Conservation (phyloP, 1,140 invertebrate genomes). For the Drosophila chauvacae region DNA sequence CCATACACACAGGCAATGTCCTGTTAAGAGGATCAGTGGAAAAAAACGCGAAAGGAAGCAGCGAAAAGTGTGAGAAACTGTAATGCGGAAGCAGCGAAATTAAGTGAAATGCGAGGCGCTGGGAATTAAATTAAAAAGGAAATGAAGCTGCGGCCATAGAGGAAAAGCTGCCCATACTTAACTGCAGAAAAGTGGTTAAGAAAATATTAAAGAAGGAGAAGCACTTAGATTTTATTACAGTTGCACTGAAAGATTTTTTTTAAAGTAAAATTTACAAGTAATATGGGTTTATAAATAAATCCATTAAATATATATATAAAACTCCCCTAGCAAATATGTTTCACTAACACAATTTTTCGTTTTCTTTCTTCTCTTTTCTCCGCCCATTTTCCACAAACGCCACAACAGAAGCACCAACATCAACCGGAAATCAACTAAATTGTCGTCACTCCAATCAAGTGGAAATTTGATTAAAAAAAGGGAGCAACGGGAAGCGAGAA, state of each 20-base stretch:
- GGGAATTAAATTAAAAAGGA: conserved; percentile 76
- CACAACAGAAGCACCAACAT: conserved; percentile 46
- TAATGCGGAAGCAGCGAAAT: conserved; percentile 53
- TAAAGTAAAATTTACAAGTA: background rate
- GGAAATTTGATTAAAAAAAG: conserved; percentile 77
- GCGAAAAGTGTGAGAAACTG: conserved; percentile 42
- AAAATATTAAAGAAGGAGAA: background rate
- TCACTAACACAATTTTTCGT: conserved; percentile 27
- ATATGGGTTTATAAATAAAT: background rate
- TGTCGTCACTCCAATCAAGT: conserved; percentile 80
- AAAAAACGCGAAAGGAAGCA: conserved; percentile 5
- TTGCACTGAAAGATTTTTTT: background rate
- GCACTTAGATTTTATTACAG: too few relatives aligned
- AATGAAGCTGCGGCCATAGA: conserved; percentile 58
- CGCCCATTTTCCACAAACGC: conserved; percentile 20
- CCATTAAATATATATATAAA: background rate
- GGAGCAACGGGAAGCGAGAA: conserved; percentile 12
- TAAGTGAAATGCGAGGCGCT: conserved; percentile 47
- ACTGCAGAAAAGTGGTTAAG: background rate
- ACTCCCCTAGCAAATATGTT: conserved; percentile 9
- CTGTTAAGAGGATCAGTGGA: conserved; percentile 69
- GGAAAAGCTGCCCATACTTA: background rate
- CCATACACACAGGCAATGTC: conserved; percentile 30
- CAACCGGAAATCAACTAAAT: conserved; percentile 78
- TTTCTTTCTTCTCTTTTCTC: conserved; percentile 20